Evolutionary conservation across 1,140 invertebrate species (phyloP).

Genomic region (roundworm (Caenorhabditis elegans)): DNA sequence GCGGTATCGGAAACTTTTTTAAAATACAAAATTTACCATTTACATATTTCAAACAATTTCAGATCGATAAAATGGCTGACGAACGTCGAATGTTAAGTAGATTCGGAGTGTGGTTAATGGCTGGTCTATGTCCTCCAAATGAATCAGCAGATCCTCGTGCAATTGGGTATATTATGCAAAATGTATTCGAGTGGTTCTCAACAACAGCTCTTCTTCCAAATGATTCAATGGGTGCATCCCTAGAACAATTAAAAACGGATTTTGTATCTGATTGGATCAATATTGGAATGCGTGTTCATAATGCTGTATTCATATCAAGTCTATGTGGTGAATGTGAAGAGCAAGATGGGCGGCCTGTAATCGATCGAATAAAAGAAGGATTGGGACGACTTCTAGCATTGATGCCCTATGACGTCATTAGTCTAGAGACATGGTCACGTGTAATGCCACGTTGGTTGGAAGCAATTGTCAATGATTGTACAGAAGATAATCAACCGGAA

Average conservation of each 20-base stretch:
- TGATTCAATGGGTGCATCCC: constrained; percentile 79
- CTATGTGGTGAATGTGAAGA: constrained; percentile 83
- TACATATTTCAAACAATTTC: neutral
- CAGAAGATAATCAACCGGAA: constrained; percentile 85
- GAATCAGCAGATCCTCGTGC: constrained; percentile 79
- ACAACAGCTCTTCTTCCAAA: constrained; percentile 92
- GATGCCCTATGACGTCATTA: constrained; percentile 95
- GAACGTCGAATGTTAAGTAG: constrained; percentile 86
- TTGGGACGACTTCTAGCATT: constrained; percentile 79
- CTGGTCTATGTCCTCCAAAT: constrained; percentile 85
- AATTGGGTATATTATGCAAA: constrained; percentile 85
- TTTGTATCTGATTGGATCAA: constrained; percentile 89
- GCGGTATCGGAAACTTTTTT: no score
- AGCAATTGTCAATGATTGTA: constrained; percentile 89
- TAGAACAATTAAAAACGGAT: constrained; percentile 88
- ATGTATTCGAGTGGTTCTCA: constrained; percentile 99
- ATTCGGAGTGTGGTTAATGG: constrained; percentile 94
- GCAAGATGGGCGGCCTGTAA: constrained; percentile 69
- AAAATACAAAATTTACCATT: neutral
- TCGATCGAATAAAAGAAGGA: constrained; percentile 89
- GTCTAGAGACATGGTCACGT: constrained; percentile 89
- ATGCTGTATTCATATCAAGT: constrained; percentile 83
- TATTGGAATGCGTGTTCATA: constrained; percentile 80
- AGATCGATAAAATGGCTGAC: constrained; percentile 68
- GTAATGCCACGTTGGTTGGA: constrained; percentile 99